Evolutionary conservation across 2,113 vertebrate genomes (phyloP).

Genomic region (Sturnira hondurensis): DNA sequence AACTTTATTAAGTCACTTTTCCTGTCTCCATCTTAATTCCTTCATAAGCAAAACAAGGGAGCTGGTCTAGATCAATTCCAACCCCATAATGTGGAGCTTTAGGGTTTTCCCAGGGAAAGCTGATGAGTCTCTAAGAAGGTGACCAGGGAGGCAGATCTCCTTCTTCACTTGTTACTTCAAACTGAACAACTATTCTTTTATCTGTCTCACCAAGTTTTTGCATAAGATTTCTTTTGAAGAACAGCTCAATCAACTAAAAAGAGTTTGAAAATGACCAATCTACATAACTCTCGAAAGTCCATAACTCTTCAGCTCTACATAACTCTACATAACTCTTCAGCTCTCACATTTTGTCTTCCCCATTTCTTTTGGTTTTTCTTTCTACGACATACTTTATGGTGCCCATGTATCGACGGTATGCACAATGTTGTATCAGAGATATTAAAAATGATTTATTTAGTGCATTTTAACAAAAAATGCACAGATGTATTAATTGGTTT

Average conservation of each 20-base stretch:
- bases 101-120: background rate
- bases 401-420: background rate
- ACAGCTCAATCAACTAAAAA: background rate
- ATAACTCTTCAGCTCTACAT: too few species aligned
- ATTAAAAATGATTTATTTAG: background rate
- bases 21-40: background rate
- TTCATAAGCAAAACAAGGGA: background rate
- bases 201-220: background rate
- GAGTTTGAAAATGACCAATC: background rate
- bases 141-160: background rate
- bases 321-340: background rate
- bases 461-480: background rate
- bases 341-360: background rate
- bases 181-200: background rate
- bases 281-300: background rate
- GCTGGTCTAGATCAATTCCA: background rate
- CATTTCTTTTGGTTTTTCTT: background rate
- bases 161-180: background rate
- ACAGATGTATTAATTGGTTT: background rate
- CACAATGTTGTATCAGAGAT: background rate
- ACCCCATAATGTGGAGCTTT: background rate
- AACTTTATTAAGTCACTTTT: background rate
- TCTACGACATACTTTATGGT: background rate
- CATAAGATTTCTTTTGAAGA: background rate
- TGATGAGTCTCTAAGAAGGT: background rate